Base-by-base conservation (phyloP, 2,888 invertebrate genomes). In the Eristalis arbustorum region DNA sequence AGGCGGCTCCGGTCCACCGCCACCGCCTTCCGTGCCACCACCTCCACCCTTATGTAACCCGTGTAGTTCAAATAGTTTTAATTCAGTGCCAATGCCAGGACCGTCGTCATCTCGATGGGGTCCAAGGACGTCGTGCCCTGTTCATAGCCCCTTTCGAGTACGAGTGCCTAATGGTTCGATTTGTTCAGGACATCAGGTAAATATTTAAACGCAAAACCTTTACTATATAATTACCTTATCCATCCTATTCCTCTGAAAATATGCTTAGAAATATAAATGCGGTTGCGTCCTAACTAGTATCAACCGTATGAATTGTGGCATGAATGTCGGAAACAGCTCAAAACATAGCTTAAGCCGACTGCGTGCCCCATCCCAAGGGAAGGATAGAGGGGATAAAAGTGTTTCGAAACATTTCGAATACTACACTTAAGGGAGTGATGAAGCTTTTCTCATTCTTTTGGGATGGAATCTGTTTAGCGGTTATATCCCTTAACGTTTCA, bases 181-280 rank as follows among this genome's bases (percentile, higher is more conserved):
- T 89, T 93, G 93, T 90, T 93, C 93, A 88, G 93, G 93, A 92
- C 93, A 93, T 90, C 93, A 93, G 93, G 93, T 93, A 92, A 92
- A 88, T 79, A 73, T 8, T 23, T 42, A 66, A 49, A 49, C 49
- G 49, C 49, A 49, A 1, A 49, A 49, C 49, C 18, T 18, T 49
- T 18, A 49, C 18, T 18, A 31, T 31, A 56, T 62, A 22, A 18
- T 1, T 13, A 18, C 11, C 18, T n/a, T 34, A 64, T 64, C 18
- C 6, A 34, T 11, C 18, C 11, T 22, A 13, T 63, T 34, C 10
- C 28, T 10, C 22, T 34, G 31, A 37, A 28, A 11, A 3, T 64
- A 37, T 4, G 13, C 8, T 22, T 34, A 37, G 18, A 28, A 3
- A 23, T 1, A 23, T 23, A 23, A 57, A 5, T 8, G 18, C n/a